Evolutionary conservation across 2,113 vertebrate species (phyloP).

Genomic region (Dipodomys spectabilis): DNA sequence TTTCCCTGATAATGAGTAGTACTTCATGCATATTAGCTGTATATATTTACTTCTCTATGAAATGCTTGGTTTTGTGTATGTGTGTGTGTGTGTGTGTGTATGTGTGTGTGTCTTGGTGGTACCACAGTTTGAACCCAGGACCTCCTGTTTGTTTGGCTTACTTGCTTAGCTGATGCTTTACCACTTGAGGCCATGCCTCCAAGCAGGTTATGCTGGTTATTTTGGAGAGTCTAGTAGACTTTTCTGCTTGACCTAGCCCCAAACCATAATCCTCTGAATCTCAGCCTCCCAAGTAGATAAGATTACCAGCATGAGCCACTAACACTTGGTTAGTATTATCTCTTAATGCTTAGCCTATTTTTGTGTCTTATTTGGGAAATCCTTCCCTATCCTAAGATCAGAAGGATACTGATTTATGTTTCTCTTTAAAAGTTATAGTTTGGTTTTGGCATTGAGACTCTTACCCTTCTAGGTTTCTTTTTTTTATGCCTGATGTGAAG

Average conservation of each 20-base stretch:
- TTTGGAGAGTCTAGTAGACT: too few species aligned
- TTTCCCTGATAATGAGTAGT: neutral
- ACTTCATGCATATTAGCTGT: neutral
- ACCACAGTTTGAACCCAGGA: too few species aligned
- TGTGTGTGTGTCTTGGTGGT: too few species aligned
- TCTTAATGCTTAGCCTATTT: slow-evolving; percentile 25
- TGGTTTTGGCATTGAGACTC: neutral
- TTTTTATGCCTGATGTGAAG: slow-evolving; percentile 14
- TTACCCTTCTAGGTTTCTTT: neutral
- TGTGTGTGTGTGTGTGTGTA: too few species aligned
- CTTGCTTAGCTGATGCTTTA: too few species aligned
- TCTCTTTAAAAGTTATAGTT: slow-evolving; percentile 43
- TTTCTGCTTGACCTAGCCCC: too few species aligned
- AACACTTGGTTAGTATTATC: neutral
- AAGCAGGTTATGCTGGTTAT: too few species aligned
- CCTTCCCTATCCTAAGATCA: neutral
- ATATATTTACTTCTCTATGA: neutral
- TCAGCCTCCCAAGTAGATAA: too few species aligned
- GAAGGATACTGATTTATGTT: slow-evolving; percentile 20
- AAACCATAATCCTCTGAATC: too few species aligned
- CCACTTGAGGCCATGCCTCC: too few species aligned
- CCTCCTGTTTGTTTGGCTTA: too few species aligned
- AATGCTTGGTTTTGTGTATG: neutral
- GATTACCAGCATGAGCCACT: too few species aligned
- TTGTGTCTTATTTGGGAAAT: slow-evolving; percentile 34